Percentiles rank a stretch among this genome's conserved stretches.
Conservation (phyloP, 2,797 vertebrate species). For the Sebastes melanostomus region DNA sequence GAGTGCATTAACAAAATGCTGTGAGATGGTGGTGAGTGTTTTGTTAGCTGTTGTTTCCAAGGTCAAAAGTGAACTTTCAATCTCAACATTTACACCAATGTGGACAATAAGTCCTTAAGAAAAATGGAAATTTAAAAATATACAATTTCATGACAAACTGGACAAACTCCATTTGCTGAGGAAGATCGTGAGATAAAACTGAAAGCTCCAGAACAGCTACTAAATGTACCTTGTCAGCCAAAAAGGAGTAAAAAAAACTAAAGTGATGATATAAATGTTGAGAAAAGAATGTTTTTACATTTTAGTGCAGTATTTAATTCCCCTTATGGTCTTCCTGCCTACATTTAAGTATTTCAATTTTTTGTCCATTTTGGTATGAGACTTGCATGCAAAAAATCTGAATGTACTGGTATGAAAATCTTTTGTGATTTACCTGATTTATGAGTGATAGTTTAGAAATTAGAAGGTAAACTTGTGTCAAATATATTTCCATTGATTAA, state of each 20-base stretch:
- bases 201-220: not conserved
- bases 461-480: not conserved
- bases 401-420: not conserved
- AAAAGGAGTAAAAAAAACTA: not conserved
- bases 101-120: not conserved
- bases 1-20: not conserved
- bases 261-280: not conserved
- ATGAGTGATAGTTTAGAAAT: not conserved
- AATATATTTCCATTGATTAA: constrained; percentile 47
- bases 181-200: not conserved
- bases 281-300: not conserved
- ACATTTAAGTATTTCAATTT: not conserved
- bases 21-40: not conserved
- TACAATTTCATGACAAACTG: not conserved
- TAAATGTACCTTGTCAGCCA: not conserved
- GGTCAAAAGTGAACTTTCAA: not conserved
- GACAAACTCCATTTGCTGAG: not conserved
- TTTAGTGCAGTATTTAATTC: not conserved
- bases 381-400: not conserved
- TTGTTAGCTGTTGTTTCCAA: not conserved
- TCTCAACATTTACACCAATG: not conserved
- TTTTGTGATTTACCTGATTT: not conserved
- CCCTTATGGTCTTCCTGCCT: not conserved
- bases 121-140: not conserved
- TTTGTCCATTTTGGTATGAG: not conserved